These are phyloP conservation scores for Anagrus nilaparvatae DNA, from an alignment of 1,140 invertebrate genomes.

Conservation along the genomic window DNA sequence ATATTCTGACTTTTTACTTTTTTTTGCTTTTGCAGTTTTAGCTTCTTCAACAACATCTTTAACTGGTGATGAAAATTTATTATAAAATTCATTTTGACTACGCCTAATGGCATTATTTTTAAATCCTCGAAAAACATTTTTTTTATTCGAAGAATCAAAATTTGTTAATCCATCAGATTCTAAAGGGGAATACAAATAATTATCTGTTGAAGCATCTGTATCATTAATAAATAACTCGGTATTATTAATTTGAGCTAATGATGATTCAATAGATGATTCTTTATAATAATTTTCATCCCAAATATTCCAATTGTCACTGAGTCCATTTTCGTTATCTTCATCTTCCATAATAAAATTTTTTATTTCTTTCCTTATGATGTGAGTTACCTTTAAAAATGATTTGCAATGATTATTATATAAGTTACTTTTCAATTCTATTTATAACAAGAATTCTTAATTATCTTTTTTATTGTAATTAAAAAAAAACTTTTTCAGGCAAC, in stretches of 20 bases:
- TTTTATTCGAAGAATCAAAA: conserved; percentile 28
- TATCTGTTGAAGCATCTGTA: conserved; percentile 19
- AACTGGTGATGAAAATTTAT: conserved; percentile 1
- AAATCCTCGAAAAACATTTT: conserved; percentile 31
- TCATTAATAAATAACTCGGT: conserved; percentile 24
- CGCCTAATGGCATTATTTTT: conserved; percentile 35
- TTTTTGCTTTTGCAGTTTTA: conserved; percentile 18
- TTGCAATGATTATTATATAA: too few species aligned
- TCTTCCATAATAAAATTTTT: conserved; percentile 39
- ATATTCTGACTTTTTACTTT: conserved; percentile 49
- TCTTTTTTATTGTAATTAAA: too few species aligned
- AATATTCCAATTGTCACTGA: conserved; percentile 29
- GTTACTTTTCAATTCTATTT: too few species aligned
- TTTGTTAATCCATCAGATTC: conserved; percentile 22
- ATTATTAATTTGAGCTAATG: conserved; percentile 25
- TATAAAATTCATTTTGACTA: conserved; percentile 16
- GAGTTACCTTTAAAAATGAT: too few species aligned
- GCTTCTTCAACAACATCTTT: neutral
- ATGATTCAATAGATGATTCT: conserved; percentile 22
- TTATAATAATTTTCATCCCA: conserved; percentile 28
- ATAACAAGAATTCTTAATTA: too few species aligned
- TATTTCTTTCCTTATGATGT: too few species aligned
- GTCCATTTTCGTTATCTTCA: conserved; percentile 36
- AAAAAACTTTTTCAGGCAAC: too few species aligned
- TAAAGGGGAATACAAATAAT: conserved; percentile 11